Base-by-base conservation (phyloP, 2,113 vertebrate species). In the Amazona vittata region DNA sequence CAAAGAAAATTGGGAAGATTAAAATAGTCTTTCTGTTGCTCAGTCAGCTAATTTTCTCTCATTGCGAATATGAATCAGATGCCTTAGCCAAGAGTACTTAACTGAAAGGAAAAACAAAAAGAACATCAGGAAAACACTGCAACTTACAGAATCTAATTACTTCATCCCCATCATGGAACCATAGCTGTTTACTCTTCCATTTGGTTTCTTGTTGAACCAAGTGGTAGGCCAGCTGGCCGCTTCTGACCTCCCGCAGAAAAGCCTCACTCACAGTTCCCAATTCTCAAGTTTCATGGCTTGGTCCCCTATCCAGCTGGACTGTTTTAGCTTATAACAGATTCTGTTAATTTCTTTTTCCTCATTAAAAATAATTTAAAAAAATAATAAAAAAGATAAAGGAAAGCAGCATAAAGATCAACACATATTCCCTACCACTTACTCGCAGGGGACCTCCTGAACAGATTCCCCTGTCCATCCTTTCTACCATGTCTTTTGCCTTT, bases 31-130 rank as follows among this genome's bases (percentile, higher is more conserved):
- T 92, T 81, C 69, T 81, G 77, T 71, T 95, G 55, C 93, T 93
- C 91, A 84, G 86, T 92, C 83, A 89, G 86, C 69, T 95, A 35
- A 89, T 94, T 92, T 96, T 89, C 80, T 96, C 59, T 84, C 76
- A 74, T 78, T 78, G 83, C 83, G 94, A 75, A 91, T 78, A 91
- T 52, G 89, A 94, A 92, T 96, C 80, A 86, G 73, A 75, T 64
- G 86, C 80, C 43, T 79, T 82, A 86, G 86, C 64, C 77, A 94
- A 89, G 29, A 84, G 43, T 60, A 22, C 64, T 92, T 91, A 55
- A 84, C 78, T 89, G 94, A 94, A 94, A 89, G 83, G 39, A 86
- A 73, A 92, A 95, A 84, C 91, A 94, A 94, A 95, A 97, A 95
- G 89, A 95, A 71, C 94, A 95, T 73, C 89, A 78, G 91, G 91